A percentile compares a stretch with the other conserved stretches of the same genome.
Conservation (phyloP, 2,888 invertebrate species). For the Meliscaeva auricollis region DNA sequence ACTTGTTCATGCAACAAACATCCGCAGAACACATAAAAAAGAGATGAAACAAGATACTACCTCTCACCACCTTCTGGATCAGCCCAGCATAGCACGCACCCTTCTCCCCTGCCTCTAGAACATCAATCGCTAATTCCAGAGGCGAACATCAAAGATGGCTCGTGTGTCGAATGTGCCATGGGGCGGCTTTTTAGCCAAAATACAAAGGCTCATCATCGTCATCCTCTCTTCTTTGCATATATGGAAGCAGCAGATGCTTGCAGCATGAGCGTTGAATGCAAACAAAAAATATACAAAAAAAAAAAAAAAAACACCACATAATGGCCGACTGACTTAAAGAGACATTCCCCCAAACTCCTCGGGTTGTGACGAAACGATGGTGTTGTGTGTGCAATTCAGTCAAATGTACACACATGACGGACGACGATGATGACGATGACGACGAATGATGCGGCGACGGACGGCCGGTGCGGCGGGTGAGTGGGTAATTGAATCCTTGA, state of each 20-base stretch:
- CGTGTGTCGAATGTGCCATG: slow-evolving; percentile 47
- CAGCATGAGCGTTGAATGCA: slow-evolving; percentile 25
- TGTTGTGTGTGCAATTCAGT: slow-evolving; percentile 28
- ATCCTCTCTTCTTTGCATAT: slow-evolving; percentile 39
- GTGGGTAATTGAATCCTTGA: slow-evolving; percentile 66
- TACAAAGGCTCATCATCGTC: slow-evolving; percentile 53
- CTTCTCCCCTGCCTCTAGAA: not conserved
- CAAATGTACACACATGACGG: slow-evolving; percentile 1
- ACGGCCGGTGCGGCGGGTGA: not conserved
- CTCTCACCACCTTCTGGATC: slow-evolving; percentile 1
- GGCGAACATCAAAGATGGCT: slow-evolving; percentile 62
- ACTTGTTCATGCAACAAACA: not conserved
- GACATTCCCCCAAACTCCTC: slow-evolving; percentile 21
- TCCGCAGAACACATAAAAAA: not conserved
- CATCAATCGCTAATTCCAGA: slow-evolving; percentile 57
- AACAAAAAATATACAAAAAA: not conserved
- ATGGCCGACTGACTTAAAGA: slow-evolving; percentile 66
- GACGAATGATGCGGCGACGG: not conserved
- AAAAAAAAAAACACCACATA: slow-evolving; percentile 30
- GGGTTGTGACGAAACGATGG: not conserved
- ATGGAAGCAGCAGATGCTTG: slow-evolving; percentile 26
- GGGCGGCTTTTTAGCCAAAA: slow-evolving; percentile 56
- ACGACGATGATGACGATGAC: not conserved
- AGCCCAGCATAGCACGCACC: not conserved
- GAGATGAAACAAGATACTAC: slow-evolving; percentile 30